Base-by-base conservation (phyloP, 2,797 vertebrate species). In the Oryzias sinensis region DNA sequence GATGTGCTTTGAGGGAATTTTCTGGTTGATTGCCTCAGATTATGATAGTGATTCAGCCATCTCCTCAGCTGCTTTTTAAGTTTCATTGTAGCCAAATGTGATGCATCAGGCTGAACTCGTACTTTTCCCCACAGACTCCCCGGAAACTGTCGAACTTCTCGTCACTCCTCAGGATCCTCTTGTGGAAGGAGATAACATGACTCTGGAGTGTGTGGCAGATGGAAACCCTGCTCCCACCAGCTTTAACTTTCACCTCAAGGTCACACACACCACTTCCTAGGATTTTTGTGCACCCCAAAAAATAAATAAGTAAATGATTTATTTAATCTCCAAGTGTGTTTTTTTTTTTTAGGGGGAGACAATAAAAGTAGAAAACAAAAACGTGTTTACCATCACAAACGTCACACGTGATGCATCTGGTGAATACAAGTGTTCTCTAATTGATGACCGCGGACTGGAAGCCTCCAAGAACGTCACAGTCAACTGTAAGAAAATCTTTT, bases 371-470 rank as follows among this genome's bases (percentile, higher is more conserved):
- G 83, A 89, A 77, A 91, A 94, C 59, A 83, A 88, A 13, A 84
- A 94, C 68, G 85, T 68, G 11, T 94, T 94, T 18, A 50, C 77
- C 22, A 72, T 99, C 81, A 72, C 62, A 3, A 87, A 91, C 33
- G 90, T 97, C 68, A 93, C 89, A 4, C 93, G 95, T 46, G 87
- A 92, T 51, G 77, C 83, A 49, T 92, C 91, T 0, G 97, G 97
- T 46, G 92, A 96, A 79, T 99, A 98, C 86, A 95, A 89, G 81
- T 99, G 97, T 76, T 95, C 96, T n/a, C 91, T 97, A 62, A 69
- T 72, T 46, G 91, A 94, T 77, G 81, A 91, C 74, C 89, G 90
- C 46, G 85, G 88, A 63, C 88, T 94, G 68, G 72, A 77, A 43
- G 92, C 91, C 15, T 87, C 93, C 0, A 77, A 85, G 56, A 75